Conservation (phyloP, 2,888 invertebrate genomes). For the Pollenia griseotomentosa region DNA sequence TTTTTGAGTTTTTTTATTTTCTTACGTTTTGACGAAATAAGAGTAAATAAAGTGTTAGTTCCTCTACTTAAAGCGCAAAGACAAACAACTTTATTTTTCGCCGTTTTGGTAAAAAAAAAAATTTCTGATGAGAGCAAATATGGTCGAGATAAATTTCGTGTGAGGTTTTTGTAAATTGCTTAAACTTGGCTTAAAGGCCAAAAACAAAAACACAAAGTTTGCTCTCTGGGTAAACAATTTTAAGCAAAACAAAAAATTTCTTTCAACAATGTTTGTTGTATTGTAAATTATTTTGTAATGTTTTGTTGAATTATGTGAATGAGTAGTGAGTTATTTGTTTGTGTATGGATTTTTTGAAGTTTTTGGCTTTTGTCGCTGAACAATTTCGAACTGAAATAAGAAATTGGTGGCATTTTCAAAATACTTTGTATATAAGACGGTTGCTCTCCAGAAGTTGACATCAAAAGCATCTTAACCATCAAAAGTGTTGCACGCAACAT, state of each 20-base stretch:
- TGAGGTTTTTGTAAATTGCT: slow-evolving; percentile 23
- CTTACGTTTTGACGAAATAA: slow-evolving; percentile 6
- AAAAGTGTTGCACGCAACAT: slow-evolving; percentile 79
- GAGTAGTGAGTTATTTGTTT: slow-evolving; percentile 6
- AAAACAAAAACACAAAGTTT: neutral
- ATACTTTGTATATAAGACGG: slow-evolving; percentile 83
- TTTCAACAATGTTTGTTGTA: slow-evolving; percentile 61
- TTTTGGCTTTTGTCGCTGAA: slow-evolving; percentile 39
- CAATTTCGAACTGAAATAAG: slow-evolving; percentile 51
- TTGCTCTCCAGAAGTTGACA: slow-evolving; percentile 81
- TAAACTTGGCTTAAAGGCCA: slow-evolving; percentile 36
- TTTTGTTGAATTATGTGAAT: slow-evolving; percentile 41
- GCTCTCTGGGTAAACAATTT: slow-evolving; percentile 59
- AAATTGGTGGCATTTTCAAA: slow-evolving; percentile 64
- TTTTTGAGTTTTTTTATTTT: slow-evolving; percentile 33
- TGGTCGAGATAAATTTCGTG: slow-evolving; percentile 55
- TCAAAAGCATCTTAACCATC: slow-evolving; percentile 83
- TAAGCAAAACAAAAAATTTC: slow-evolving; percentile 32
- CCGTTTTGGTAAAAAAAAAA: neutral
- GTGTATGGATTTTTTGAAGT: slow-evolving; percentile 34
- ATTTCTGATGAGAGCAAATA: slow-evolving; percentile 39
- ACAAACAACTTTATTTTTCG: slow-evolving; percentile 46
- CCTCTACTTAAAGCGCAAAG: slow-evolving; percentile 36
- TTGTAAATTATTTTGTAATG: slow-evolving; percentile 81
- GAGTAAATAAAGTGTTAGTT: slow-evolving; percentile 65